These are phyloP conservation scores for Globia sparganii DNA, from an alignment of 2,888 invertebrate species.

Conservation along the genomic window DNA sequence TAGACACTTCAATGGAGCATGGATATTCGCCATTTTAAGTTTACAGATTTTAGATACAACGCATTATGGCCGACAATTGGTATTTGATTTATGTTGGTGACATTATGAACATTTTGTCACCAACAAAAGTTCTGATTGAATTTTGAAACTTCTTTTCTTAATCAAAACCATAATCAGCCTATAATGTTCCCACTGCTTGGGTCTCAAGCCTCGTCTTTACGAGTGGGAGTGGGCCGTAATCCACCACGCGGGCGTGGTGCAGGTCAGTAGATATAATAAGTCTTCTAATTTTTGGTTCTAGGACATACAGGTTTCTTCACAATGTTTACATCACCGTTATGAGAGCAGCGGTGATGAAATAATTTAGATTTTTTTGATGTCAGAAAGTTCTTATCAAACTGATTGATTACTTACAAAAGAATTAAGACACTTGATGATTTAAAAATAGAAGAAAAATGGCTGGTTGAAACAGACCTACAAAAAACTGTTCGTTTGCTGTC, in stretches of 20 bases:
- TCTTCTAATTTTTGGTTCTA: neutral
- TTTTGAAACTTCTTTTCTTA: neutral
- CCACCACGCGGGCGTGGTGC: neutral
- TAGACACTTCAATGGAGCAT: slow-evolving; percentile 62
- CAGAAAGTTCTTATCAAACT: neutral
- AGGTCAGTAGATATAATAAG: no score
- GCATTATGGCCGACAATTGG: neutral
- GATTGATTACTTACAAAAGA: neutral
- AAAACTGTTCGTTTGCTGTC: slow-evolving; percentile 8
- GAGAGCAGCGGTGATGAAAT: neutral
- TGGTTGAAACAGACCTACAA: neutral
- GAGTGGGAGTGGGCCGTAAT: neutral
- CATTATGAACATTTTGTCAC: neutral
- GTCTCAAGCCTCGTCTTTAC: neutral
- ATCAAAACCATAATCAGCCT: neutral
- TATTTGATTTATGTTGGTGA: neutral
- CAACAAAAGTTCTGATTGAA: neutral
- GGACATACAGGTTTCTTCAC: neutral
- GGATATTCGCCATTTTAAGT: slow-evolving; percentile 26
- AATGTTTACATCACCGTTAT: neutral
- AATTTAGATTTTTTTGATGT: neutral
- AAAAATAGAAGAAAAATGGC: neutral
- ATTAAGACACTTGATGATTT: neutral
- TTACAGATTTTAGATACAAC: neutral
- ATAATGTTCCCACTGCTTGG: neutral